Conservation (phyloP, 2,113 vertebrate species). For the Grammomys dolichurus region DNA sequence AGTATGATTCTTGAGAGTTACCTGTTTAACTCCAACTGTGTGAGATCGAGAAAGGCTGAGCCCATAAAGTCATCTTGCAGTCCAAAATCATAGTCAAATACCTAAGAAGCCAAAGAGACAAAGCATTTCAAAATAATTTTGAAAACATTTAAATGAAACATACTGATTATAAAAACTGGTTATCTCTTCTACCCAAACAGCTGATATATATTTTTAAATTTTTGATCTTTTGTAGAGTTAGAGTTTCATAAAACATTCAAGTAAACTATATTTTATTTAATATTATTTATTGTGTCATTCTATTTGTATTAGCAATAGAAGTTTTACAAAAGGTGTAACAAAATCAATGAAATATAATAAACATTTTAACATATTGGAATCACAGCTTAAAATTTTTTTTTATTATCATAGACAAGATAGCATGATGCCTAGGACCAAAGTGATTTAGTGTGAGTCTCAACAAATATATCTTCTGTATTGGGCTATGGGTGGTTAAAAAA, state of each 20-base stretch:
- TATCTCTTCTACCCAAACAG: background rate
- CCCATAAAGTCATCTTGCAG: constrained; percentile 99
- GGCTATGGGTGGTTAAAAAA: background rate
- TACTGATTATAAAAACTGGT: constrained; percentile 19
- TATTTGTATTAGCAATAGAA: background rate
- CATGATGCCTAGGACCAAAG: background rate
- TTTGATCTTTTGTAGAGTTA: constrained; percentile 20
- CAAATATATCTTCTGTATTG: background rate
- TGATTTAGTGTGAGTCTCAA: constrained; percentile 27
- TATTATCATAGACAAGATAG: background rate
- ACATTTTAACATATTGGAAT: constrained; percentile 18
- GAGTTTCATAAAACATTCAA: background rate
- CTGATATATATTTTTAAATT: background rate
- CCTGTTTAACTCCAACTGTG: constrained; percentile 95
- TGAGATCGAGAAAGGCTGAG: constrained; percentile 94
- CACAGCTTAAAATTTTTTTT: background rate
- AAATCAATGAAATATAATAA: constrained; percentile 25
- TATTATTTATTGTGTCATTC: constrained; percentile 11
- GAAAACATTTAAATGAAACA: background rate
- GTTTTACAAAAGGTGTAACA: background rate
- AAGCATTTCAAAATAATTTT: constrained; percentile 47
- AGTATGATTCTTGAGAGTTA: constrained; percentile 73
- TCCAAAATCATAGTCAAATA: constrained; percentile 99
- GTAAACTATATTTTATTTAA: background rate
- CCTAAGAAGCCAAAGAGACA: constrained; percentile 86